Conservation (phyloP, 1,140 invertebrate species). For the Sitobion miscanthi region DNA sequence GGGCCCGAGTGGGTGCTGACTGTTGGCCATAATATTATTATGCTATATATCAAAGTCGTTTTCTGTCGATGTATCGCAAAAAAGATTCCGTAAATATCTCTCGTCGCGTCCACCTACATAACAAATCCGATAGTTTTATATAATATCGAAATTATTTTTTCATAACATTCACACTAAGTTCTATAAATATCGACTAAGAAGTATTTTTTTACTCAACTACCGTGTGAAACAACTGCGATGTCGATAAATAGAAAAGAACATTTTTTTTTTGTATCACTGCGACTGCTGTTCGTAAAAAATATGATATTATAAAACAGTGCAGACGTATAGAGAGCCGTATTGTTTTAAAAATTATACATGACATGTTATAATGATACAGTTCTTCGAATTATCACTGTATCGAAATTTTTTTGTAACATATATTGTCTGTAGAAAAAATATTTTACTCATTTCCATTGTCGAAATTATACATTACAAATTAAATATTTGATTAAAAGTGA, state of each 20-base stretch:
- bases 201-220: background rate
- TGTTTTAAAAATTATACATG: background rate
- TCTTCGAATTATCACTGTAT: background rate
- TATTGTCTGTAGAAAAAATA: background rate
- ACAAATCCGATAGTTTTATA: background rate
- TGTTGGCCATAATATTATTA: background rate
- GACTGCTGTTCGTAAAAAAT: background rate
- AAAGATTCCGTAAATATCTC: background rate
- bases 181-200: background rate
- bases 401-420: background rate
- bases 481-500: background rate
- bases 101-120: background rate
- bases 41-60: background rate
- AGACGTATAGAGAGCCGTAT: background rate
- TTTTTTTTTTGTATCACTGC: background rate
- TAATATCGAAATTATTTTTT: background rate
- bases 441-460: background rate
- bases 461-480: background rate
- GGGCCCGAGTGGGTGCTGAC: constrained; percentile 20
- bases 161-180: background rate
- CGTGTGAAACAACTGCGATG: background rate
- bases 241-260: background rate
- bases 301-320: background rate
- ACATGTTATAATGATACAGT: background rate
- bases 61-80: background rate